A percentile compares a stretch with the other conserved stretches of the same genome.
Conservation (phyloP, 53 echinoderm and acorn worm genomes). For the Arbacia lixula region DNA sequence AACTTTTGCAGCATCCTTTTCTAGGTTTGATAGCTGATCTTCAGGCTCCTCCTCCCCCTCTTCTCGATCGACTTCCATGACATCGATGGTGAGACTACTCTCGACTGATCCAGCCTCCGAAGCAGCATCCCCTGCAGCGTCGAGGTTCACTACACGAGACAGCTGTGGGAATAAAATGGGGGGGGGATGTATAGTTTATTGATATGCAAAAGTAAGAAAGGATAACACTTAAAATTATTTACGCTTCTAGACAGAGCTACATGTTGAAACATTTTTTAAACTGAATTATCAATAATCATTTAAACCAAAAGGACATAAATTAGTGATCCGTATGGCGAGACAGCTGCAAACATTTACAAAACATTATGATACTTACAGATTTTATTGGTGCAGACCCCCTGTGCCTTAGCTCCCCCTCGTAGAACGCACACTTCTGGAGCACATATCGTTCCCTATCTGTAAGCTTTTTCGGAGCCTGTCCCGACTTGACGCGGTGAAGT, state of each 20-base stretch:
- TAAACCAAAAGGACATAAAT: slow-evolving; percentile 16
- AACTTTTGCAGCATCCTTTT: slow-evolving; percentile 1
- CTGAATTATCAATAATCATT: slow-evolving; percentile 16
- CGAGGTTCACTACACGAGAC: slow-evolving; percentile 16
- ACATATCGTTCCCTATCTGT: slow-evolving; percentile 30
- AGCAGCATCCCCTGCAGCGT: slow-evolving; percentile 17
- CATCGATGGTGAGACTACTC: slow-evolving; percentile 19
- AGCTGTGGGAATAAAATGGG: slow-evolving; percentile 13
- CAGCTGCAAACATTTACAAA: slow-evolving; percentile 16
- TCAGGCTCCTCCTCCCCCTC: slow-evolving; percentile 16
- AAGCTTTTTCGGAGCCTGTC: slow-evolving; percentile 32
- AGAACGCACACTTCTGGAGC: slow-evolving; percentile 23
- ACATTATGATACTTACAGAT: slow-evolving; percentile 28
- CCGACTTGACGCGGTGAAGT: slow-evolving; percentile 31
- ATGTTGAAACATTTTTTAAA: slow-evolving; percentile 4
- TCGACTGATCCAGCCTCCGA: slow-evolving; percentile 12
- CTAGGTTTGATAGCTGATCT: slow-evolving; percentile 5
- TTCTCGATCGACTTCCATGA: slow-evolving; percentile 19
- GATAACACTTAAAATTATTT: slow-evolving; percentile 15
- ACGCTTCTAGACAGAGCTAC: slow-evolving; percentile 16
- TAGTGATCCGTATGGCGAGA: slow-evolving; percentile 12
- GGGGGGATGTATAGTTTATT: slow-evolving; percentile 2
- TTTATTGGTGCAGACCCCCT: slow-evolving; percentile 22
- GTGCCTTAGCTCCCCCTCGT: slow-evolving; percentile 29
- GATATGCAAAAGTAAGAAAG: slow-evolving; percentile 13